Base-by-base conservation (phyloP, 2,113 vertebrate genomes). In the Albula goreensis region DNA sequence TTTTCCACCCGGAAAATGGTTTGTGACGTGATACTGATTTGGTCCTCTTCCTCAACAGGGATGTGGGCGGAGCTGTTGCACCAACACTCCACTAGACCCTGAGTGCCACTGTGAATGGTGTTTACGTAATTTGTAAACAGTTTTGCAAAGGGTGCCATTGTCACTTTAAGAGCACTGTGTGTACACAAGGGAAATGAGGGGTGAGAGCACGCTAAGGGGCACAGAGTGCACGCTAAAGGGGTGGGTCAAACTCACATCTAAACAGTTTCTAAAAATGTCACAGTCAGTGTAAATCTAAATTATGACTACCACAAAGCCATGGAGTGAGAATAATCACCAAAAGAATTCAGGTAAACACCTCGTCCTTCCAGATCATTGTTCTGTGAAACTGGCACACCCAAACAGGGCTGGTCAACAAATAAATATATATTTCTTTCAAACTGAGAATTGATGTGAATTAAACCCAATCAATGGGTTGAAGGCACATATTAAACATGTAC, bases 321-420 rank as follows among this genome's bases (percentile, higher is more conserved):
- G 15, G 70, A 81, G 81, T 81, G 78, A 66, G 50, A 79, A 77
- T 87, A 89, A 90, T 48, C 88, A 80, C 51, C 53, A 25, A n/a
- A 86, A 66, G 79, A 57, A 74, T 88, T 17, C 31, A 90, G 86
- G 89, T 88, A 90, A 90, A 88, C 89, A 86, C 31, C 22, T 25
- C 78, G 82, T 85, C 80, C 86, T 85, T 85, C 86, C 86, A 87
- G 83, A 89, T 86, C 81, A 81, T 88, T 89, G 80, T 90, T 85
- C 70, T 88, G 51, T 85, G 49, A 78, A 85, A 48, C 81, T 80
- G 63, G 83, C 86, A 70, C 74, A 78, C 83, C 63, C 85, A 82
- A 52, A 50, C 51, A 83, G 82, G 15, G n/a, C 78, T 57, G 82
- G 15, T 86, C 80, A 60, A 82, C 85, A 88, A 85, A 84, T 80